Conservation (phyloP, 2,797 vertebrate species). For the Tapera naevia region DNA sequence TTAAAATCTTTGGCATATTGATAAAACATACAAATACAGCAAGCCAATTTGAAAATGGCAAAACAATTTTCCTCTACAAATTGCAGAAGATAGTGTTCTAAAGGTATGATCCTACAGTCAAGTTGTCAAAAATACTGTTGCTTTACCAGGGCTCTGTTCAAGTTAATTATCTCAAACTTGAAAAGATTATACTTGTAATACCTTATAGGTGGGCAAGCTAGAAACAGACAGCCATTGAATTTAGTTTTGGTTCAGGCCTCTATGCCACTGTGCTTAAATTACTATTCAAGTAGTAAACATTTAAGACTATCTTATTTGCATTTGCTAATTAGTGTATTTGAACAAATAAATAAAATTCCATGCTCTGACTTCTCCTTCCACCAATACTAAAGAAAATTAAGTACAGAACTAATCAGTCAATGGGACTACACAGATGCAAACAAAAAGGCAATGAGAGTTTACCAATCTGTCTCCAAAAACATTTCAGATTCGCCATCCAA, state of each 20-base stretch:
- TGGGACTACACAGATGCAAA: background rate
- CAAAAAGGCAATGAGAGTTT: background rate
- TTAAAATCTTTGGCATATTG: background rate
- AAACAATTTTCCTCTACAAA: background rate
- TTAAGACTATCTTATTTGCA: background rate
- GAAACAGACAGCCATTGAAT: background rate
- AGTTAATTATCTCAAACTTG: background rate
- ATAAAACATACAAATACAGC: background rate
- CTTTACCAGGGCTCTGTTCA: background rate
- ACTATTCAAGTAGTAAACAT: background rate
- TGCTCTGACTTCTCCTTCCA: background rate
- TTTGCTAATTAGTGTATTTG: background rate
- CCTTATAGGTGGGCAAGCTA: background rate
- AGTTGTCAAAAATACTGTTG: background rate
- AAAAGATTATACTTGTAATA: background rate
- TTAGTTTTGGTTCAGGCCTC: background rate
- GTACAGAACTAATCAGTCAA: background rate
- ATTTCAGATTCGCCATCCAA: background rate
- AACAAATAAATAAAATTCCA: background rate
- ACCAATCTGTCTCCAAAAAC: background rate
- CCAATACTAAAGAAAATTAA: background rate
- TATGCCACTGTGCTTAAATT: background rate
- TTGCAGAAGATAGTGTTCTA: background rate
- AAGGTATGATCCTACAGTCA: background rate
- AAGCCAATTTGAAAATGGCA: background rate